These are phyloP conservation scores for Budorcas taxicolor DNA, from an alignment of 2,113 vertebrate genomes.

Conservation along the genomic window DNA sequence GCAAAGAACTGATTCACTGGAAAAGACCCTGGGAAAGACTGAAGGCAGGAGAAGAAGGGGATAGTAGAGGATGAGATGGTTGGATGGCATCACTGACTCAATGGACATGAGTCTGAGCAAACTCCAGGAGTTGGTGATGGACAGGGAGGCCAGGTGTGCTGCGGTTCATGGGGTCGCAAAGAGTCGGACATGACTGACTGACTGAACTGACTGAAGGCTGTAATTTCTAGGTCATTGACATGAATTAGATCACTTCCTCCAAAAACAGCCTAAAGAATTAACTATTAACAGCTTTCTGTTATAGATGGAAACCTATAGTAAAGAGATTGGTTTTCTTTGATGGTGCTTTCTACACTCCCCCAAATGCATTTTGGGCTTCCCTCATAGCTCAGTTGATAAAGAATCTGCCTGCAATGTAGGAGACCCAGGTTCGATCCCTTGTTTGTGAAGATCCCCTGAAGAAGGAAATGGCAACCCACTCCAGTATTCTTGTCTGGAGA, in stretches of 20 bases:
- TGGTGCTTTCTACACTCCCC: not conserved
- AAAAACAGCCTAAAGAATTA: not conserved
- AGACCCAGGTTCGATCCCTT: rapidly evolving
- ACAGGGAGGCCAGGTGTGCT: not conserved
- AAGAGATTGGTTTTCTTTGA: not conserved
- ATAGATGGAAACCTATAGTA: not conserved
- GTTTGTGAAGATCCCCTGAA: not conserved
- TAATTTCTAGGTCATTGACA: not conserved
- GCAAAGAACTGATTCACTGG: not conserved
- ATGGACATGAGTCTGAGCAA: not conserved
- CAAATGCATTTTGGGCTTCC: not conserved
- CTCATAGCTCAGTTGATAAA: not conserved
- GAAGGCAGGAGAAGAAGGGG: not conserved
- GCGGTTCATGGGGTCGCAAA: not conserved
- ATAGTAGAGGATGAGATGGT: not conserved
- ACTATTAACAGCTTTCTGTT: not conserved
- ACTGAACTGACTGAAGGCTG: not conserved
- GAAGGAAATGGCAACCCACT: not conserved
- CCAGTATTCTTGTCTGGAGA: not conserved
- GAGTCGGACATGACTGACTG: not conserved
- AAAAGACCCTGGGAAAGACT: not conserved
- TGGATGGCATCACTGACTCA: not conserved
- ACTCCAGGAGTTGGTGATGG: not conserved
- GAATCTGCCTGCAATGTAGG: not conserved
- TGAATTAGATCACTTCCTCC: not conserved